A percentile compares a stretch with the other conserved stretches of the same genome.
Evolutionary conservation across 2,888 invertebrate species (phyloP).

Genomic region (Melieria crassipennis): DNA sequence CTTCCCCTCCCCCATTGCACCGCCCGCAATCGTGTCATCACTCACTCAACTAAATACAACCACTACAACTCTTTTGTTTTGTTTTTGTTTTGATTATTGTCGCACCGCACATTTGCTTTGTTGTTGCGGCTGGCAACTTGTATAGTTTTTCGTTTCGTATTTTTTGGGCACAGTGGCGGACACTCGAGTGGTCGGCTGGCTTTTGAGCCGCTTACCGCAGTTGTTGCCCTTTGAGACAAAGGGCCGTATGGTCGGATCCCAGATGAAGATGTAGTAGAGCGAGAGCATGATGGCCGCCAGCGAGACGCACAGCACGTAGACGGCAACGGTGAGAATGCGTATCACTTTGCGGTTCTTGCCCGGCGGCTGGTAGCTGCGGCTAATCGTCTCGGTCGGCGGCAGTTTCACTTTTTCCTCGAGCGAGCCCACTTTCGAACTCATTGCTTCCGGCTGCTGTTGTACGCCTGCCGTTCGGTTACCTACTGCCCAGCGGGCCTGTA

Average conservation of each 20-base stretch:
- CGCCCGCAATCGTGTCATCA: too few relatives aligned
- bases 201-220: slow-evolving; percentile 59
- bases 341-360: slow-evolving; percentile 82
- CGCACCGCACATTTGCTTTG: background rate
- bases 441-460: slow-evolving; percentile 39
- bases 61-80: background rate
- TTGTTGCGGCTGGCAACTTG: too few relatives aligned
- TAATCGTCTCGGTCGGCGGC: slow-evolving; percentile 65
- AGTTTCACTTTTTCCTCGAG: slow-evolving; percentile 66
- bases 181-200: too few relatives aligned
- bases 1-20: background rate
- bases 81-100: slow-evolving; percentile 1
- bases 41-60: too few relatives aligned
- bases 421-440: slow-evolving; percentile 64
- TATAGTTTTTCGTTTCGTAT: too few relatives aligned
- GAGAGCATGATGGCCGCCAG: slow-evolving; percentile 93
- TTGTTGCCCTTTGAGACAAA: slow-evolving; percentile 64
- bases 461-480: slow-evolving; percentile 22
- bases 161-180: too few relatives aligned
- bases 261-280: slow-evolving; percentile 92
- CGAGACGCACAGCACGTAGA: slow-evolving; percentile 93
- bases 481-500: slow-evolving; percentile 18
- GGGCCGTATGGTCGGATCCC: slow-evolving; percentile 77
- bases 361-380: slow-evolving; percentile 74
- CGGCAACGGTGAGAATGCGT: slow-evolving; percentile 90